These are phyloP conservation scores for Apis mellifera DNA, from an alignment of 1,140 invertebrate genomes.

Conservation along the genomic window DNA sequence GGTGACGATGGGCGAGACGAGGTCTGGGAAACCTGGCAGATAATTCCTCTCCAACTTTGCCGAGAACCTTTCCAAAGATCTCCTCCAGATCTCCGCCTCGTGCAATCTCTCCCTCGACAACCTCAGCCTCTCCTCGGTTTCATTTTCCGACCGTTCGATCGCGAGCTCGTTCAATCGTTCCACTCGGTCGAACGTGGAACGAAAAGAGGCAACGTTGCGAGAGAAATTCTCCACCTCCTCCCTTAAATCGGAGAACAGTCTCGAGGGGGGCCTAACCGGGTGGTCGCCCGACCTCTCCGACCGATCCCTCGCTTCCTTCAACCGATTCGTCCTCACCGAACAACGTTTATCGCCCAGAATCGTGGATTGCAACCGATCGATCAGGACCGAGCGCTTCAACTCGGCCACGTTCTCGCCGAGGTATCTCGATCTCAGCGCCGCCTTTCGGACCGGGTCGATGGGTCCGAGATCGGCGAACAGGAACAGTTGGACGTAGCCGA, in stretches of 20 bases:
- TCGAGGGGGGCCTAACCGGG: constrained; percentile 83
- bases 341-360: constrained; percentile 21
- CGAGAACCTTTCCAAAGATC: constrained; percentile 83
- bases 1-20: constrained; percentile 84
- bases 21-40: constrained; percentile 85
- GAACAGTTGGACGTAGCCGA: constrained; percentile 77
- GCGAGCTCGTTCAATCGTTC: constrained; percentile 26
- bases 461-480: constrained; percentile 78
- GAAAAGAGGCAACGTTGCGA: constrained; percentile 61
- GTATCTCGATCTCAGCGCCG: constrained; percentile 86
- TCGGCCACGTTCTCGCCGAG: constrained; percentile 84
- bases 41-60: constrained; percentile 82
- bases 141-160: too few species aligned
- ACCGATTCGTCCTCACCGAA: not conserved
- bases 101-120: constrained; percentile 71
- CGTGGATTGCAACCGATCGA: constrained; percentile 63
- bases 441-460: constrained; percentile 90
- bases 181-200: constrained; percentile 57
- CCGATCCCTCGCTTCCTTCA: constrained; percentile 52
- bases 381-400: constrained; percentile 59
- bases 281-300: constrained; percentile 65
- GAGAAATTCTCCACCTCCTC: constrained; percentile 71
- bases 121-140: too few species aligned
- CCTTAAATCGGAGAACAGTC: constrained; percentile 80
- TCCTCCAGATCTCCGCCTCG: constrained; percentile 82